Evolutionary conservation across 2,888 invertebrate species (phyloP), one percentile per base, ranked within the genome.

Genomic region (Fissipunctia ypsillon): DNA sequence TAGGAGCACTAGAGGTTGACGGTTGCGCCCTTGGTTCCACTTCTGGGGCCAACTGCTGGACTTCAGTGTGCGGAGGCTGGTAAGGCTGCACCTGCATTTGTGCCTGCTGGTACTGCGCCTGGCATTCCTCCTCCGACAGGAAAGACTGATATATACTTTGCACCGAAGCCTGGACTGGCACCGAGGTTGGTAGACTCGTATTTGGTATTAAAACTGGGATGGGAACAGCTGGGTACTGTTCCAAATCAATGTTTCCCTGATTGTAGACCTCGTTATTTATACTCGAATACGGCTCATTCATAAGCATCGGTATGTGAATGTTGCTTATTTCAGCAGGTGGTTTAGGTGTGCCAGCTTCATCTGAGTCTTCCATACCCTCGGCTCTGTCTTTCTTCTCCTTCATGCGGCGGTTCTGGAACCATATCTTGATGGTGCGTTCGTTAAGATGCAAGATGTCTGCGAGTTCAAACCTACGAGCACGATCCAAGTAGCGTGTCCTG

Each of bases 331-430:
- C 92, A 0, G 90, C 85, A 0, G 90, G 89, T 4, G 90, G 89
- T 67, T 90, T 91, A 0, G 91, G 91, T 14, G 91, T 92, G 41
- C 88, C 91, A 0, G 90, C 87, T 50, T 92, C 93, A 76, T 93
- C 93, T 0, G 85, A 86, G 41, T 92, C 92, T 69, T 93, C 93
- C 1, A 89, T 70, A 73, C 84, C 85, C 69, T 94, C 94, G 4
- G 90, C 87, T 54, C 94, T 94, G 77, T 97, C 97, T 88, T 97
- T 97, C 90, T 97, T 97, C 87, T 95, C 96, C 81, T 97, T 97
- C 98, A 98, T 98, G 1, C 98, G 94, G 0, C 98, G 95, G 90
- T 98, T 98, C 89, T 98, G 98, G 90, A 98, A 98, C 98, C 98
- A 98, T 54, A 98, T 98, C 91, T 98, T 98, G 64, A 98, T 97